These are phyloP conservation scores for Intellagama lesueurii DNA, from an alignment of 2,797 vertebrate genomes.

Conservation along the genomic window DNA sequence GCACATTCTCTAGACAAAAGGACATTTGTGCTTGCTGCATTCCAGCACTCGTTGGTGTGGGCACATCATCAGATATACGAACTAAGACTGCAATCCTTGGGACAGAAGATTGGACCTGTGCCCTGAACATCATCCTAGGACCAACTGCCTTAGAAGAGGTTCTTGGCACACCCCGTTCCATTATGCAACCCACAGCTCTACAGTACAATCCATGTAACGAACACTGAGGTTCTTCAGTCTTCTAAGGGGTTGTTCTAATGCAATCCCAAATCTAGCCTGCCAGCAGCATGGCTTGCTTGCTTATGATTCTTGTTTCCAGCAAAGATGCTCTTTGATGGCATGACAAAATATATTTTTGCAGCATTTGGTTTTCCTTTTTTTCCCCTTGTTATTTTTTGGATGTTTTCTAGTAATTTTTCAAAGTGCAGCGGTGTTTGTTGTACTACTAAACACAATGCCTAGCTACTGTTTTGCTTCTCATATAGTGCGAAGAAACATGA, in stretches of 20 bases:
- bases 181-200: too few species aligned
- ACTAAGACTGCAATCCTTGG: slow-evolving; percentile 14
- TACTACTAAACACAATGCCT: slow-evolving; percentile 5
- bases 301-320: slow-evolving; percentile 18
- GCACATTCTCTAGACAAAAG: slow-evolving; percentile 62
- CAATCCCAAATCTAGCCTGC: not conserved
- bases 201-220: too few species aligned
- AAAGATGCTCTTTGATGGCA: slow-evolving; percentile 49
- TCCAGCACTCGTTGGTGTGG: slow-evolving; percentile 66
- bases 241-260: not conserved
- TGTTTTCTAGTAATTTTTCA: slow-evolving; percentile 3
- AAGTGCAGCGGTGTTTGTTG: not conserved
- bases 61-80: slow-evolving; percentile 17
- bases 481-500: not conserved
- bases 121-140: not conserved
- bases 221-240: not conserved
- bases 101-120: not conserved
- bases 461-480: slow-evolving; percentile 2
- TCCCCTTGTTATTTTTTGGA: not conserved
- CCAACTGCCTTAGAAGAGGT: not conserved
- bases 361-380: not conserved
- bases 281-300: not conserved
- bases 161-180: too few species aligned
- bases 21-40: slow-evolving; percentile 63
- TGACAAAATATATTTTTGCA: not conserved